These are phyloP conservation scores for Siphamia tubifer DNA, from an alignment of 2,113 vertebrate genomes.

Conservation along the genomic window DNA sequence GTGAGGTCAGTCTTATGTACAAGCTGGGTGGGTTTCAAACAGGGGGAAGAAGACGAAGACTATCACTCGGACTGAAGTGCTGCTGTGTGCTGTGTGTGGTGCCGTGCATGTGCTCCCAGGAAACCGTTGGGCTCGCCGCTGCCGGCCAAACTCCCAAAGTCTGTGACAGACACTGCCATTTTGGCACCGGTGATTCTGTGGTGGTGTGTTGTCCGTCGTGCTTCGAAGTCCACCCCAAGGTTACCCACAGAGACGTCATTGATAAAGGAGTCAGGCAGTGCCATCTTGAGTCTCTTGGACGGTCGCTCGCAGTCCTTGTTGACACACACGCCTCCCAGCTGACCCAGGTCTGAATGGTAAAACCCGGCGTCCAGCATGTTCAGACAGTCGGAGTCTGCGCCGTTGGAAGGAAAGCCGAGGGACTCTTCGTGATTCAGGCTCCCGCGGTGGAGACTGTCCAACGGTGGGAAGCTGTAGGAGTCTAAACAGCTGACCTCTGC, in stretches of 20 bases:
- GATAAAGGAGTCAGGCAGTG: slow-evolving; percentile 90
- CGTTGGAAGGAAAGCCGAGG: slow-evolving; percentile 87
- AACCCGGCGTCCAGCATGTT: slow-evolving; percentile 97
- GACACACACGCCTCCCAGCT: slow-evolving; percentile 82
- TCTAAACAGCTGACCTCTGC: slow-evolving; percentile 88
- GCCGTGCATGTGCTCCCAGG: slow-evolving; percentile 87
- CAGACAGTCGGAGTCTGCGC: slow-evolving; percentile 92
- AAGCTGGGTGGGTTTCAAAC: slow-evolving; percentile 81
- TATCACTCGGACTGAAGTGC: slow-evolving; percentile 96
- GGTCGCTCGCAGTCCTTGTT: slow-evolving; percentile 92
- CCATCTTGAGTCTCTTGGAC: slow-evolving; percentile 94
- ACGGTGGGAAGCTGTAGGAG: slow-evolving; percentile 85
- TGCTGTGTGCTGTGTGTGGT: slow-evolving; percentile 89
- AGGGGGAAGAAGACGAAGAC: slow-evolving; percentile 65
- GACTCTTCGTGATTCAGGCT: slow-evolving; percentile 90
- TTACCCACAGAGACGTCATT: slow-evolving; percentile 92
- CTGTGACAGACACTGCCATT: slow-evolving; percentile 97
- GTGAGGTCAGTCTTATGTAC: slow-evolving; percentile 93
- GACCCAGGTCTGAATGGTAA: slow-evolving; percentile 92
- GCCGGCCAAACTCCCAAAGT: slow-evolving; percentile 90
- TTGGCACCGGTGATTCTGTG: slow-evolving; percentile 94
- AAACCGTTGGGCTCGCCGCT: slow-evolving; percentile 90
- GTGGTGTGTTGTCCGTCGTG: slow-evolving; percentile 86
- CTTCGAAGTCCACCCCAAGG: slow-evolving; percentile 92
- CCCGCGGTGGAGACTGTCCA: slow-evolving; percentile 89